Evolutionary conservation across 2,888 invertebrate genomes (phyloP), one percentile per base, ranked within the genome.

Genomic region (Chaetoderma sp.): DNA sequence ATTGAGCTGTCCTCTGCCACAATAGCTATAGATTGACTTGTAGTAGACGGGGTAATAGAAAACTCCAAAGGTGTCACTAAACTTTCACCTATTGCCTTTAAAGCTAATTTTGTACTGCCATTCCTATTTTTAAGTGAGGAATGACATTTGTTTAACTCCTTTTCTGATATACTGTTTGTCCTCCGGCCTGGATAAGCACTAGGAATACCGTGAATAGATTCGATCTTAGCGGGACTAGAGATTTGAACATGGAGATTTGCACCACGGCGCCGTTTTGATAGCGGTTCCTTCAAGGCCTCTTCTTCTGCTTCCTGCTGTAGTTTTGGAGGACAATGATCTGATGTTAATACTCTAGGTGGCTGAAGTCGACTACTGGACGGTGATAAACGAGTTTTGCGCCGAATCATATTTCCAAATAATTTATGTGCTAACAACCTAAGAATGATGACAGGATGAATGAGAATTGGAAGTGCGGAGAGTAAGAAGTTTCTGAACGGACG

Each of bases 401-500:
- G 86, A 39, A 89, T 86, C 88, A 87, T 86, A 63, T 89, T 88
- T 50, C 89, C 89, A 62, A 90, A 88, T 65, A 90, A 84, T 63
- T 89, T 87, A 79, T 90, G 90, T 65, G 89, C 88, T 32, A 90
- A 84, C 52, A 90, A 84, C 25, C 90, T 83, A 44, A 90, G 81
- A 42, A 90, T 83, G 57, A 90, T 88, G 36, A 90, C 85, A 1
- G 90, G 90, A 78, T 89, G 89, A 57, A 90, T 86, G 10, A 89
- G 86, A 71, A 88, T 83, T 1, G 90, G 89, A 65, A 89, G 84
- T 10, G 82, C 81, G 65, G 80, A 78, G 47, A 85, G 76, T 13
- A 86, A 74, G 58, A 79, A 78, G 54, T 83, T 83, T 16, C 80
- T 64, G 64, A 84, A 79, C 5, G 80, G 72, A 39, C 73, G 75